Conservation (phyloP, 2,888 invertebrate species). For the Mermis nigrescens region DNA sequence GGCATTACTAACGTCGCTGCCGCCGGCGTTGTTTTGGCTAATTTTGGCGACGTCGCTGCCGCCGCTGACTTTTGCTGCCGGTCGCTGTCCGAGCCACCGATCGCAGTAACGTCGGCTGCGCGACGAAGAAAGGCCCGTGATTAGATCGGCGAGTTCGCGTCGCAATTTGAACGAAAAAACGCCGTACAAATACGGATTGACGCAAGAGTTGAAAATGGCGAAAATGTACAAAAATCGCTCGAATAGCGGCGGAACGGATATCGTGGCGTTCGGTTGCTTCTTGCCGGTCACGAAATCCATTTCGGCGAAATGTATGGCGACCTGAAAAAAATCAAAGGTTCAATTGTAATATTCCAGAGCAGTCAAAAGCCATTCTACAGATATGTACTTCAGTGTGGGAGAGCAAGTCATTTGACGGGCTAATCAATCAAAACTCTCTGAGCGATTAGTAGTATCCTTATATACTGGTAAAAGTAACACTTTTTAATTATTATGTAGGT, state of each 20-base stretch:
- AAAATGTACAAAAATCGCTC: slow-evolving; percentile 54
- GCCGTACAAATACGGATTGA: slow-evolving; percentile 88
- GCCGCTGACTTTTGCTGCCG: too few relatives aligned
- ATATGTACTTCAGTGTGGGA: too few relatives aligned
- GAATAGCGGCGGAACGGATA: slow-evolving; percentile 20
- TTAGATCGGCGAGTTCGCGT: slow-evolving; percentile 4
- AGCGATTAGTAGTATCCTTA: too few relatives aligned
- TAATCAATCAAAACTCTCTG: too few relatives aligned
- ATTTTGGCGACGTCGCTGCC: too few relatives aligned
- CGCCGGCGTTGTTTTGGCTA: too few relatives aligned
- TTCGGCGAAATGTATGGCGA: slow-evolving; percentile 1
- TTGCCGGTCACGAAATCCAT: not conserved
- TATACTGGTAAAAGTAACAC: too few relatives aligned
- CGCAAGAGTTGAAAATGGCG: slow-evolving; percentile 84
- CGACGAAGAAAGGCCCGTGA: not conserved
- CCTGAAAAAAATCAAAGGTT: not conserved
- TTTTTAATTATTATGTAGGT: too few relatives aligned
- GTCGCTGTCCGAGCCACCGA: too few relatives aligned
- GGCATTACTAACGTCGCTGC: too few relatives aligned
- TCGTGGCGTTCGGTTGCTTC: not conserved
- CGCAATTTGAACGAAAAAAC: slow-evolving; percentile 27
- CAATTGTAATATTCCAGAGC: not conserved
- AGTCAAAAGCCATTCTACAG: too few relatives aligned
- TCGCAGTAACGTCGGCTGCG: not conserved
- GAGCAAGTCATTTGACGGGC: too few relatives aligned